A percentile compares a stretch with the other conserved stretches of the same genome.
phyloP scores from a whole-genome alignment of 2,888 invertebrate genomes.

The Mimumesa dahlbomi region DNA sequence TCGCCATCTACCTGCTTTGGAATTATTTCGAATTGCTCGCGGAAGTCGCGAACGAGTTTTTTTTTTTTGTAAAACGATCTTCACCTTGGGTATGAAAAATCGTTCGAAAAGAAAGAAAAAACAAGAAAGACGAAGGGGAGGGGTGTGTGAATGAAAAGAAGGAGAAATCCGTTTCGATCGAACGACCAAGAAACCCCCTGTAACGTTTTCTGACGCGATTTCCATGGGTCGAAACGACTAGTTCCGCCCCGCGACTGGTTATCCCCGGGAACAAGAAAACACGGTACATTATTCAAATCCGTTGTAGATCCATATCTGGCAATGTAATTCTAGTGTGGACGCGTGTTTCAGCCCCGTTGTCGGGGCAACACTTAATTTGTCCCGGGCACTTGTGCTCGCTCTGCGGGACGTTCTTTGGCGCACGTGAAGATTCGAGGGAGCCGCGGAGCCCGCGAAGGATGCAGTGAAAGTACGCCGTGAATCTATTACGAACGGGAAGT shows the following conservation, averaged over 20 bases:
- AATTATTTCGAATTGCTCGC: too few relatives aligned
- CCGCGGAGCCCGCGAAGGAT: slow-evolving; percentile 13
- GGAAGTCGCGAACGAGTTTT: too few relatives aligned
- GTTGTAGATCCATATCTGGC: slow-evolving; percentile 68
- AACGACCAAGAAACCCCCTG: too few relatives aligned
- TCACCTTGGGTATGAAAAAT: too few relatives aligned
- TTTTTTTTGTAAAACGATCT: background rate
- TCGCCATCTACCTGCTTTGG: slow-evolving; percentile 33
- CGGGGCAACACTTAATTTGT: slow-evolving; percentile 69
- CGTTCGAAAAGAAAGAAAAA: too few relatives aligned
- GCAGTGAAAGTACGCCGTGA: slow-evolving; percentile 31
- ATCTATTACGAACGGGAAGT: slow-evolving; percentile 30
- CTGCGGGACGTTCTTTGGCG: slow-evolving; percentile 43
- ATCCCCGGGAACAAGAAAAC: slow-evolving; percentile 45
- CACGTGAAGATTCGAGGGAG: slow-evolving; percentile 26
- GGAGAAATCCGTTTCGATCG: too few relatives aligned
- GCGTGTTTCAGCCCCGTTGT: slow-evolving; percentile 66
- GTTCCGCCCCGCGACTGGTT: slow-evolving; percentile 25
- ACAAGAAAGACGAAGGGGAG: too few relatives aligned
- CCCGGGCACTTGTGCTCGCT: slow-evolving; percentile 35
- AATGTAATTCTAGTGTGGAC: slow-evolving; percentile 69
- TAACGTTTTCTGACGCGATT: background rate
- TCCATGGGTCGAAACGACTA: background rate
- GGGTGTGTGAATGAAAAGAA: too few relatives aligned
- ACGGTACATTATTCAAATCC: slow-evolving; percentile 69